Conservation (phyloP, 1,140 invertebrate species). For the Mya arenaria region DNA sequence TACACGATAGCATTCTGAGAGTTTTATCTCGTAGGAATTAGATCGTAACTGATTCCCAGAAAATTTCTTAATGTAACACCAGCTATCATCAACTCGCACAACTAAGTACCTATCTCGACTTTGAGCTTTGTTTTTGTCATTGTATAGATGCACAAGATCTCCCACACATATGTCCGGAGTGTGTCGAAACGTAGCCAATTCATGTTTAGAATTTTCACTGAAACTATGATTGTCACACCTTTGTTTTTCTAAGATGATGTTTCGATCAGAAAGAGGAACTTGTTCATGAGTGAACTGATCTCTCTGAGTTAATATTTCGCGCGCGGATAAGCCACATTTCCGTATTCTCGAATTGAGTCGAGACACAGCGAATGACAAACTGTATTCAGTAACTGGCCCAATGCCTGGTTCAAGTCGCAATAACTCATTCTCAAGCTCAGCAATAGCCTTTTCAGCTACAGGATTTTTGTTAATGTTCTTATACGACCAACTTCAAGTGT, state of each 20-base stretch:
- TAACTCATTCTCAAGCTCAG: conserved; percentile 49
- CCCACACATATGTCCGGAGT: not conserved
- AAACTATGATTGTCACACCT: conserved; percentile 20
- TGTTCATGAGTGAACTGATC: conserved; percentile 48
- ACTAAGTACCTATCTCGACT: not conserved
- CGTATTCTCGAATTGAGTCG: conserved; percentile 24
- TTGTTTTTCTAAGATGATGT: conserved; percentile 33
- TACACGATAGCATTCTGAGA: no score
- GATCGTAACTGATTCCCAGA: not conserved
- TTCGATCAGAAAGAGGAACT: conserved; percentile 23
- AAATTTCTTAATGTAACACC: conserved; percentile 9
- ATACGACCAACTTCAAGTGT: conserved; percentile 32
- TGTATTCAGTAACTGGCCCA: not conserved
- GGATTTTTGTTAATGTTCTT: conserved; percentile 57
- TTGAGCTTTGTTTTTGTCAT: not conserved
- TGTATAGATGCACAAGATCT: not conserved
- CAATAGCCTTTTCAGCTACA: conserved; percentile 47
- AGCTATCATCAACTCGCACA: not conserved
- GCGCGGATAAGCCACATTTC: not conserved
- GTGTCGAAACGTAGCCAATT: not conserved
- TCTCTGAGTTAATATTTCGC: conserved; percentile 35
- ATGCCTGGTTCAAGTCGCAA: conserved; percentile 11
- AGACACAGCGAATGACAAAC: not conserved
- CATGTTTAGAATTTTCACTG: conserved; percentile 44
- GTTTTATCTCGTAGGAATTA: no score